Base-by-base conservation (phyloP, 2,797 vertebrate species). In the Rhinoraja longicauda region DNA sequence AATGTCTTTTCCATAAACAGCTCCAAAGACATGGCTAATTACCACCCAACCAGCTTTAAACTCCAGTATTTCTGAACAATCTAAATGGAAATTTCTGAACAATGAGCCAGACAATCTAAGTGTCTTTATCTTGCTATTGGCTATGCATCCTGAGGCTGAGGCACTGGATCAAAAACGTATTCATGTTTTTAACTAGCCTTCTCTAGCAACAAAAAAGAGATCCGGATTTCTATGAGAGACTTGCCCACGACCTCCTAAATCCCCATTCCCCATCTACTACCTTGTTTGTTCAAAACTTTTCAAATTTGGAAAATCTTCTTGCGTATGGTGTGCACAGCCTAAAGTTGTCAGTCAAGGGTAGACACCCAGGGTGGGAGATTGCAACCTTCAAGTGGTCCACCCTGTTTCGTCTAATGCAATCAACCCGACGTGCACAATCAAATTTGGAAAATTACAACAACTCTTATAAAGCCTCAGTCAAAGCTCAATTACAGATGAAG, bases 401-500 rank as follows among this genome's bases (percentile, higher is more conserved):
- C n/a, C n/a, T n/a, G n/a, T n/a, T n/a, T n/a, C n/a, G n/a, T n/a
- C n/a, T n/a, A n/a, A n/a, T n/a, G n/a, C n/a, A n/a, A n/a, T n/a
- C n/a, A n/a, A n/a, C n/a, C n/a, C n/a, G n/a, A n/a, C n/a, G n/a
- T n/a, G n/a, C n/a, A n/a, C n/a, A n/a, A n/a, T 67, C 1, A 36
- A 67, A 88, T 64, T 88, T 88, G n/a, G 59, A 1, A 64, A n/a
- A 88, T 0, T 15, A 17, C 4, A 13, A 32, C 84, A 88, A 67
- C 1, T 64, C n/a, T 32, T 21, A 21, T 3, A 88, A 67, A 88
- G 21, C 7, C 36, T 12, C 36, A 21, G 29, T 26, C 45, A 73
- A 91, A 73, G 72, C 17, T 91, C 15, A 13, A 92, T 75, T 92
- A 73, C 90, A 92, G 36, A 90, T 39, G 9, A 72, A 72, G 32